Base-by-base conservation (phyloP, 2,113 vertebrate species). In the Chelonoidis abingdonii region DNA sequence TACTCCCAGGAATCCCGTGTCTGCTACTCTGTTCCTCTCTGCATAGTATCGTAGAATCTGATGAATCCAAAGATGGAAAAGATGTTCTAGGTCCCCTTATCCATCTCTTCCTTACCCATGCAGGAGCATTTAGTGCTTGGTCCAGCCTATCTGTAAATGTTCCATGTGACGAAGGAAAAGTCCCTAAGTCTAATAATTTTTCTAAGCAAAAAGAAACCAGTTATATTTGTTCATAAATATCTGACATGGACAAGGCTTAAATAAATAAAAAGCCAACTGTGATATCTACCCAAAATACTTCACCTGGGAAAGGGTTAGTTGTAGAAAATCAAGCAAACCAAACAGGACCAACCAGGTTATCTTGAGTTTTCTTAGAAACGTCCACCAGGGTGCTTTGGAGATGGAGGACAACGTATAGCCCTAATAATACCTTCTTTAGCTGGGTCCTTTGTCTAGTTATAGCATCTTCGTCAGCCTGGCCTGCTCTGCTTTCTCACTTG, bases 341-440 rank as follows among this genome's bases (percentile, higher is more conserved):
- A 82, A 56, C 94, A 95, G 76, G 65, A 92, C 89, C 92, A 95
- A 59, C 96, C 9, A 10, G 65, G 19, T 19, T 95, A 84, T 90
- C 69, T 95, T 97, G 95, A 96, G 95, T 86, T 92, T 91, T 95
- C 97, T 94, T 96, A 95, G 96, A 96, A 96, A 97, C 95, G 89
- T 96, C 95, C 95, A 92, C 89, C 97, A 97, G 92, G 96, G 92
- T 95, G 95, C 96, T 96, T 96, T 88, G 93, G 86, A 96, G 94
- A 89, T 95, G 97, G 90, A 96, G 94, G 93, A 97, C 92, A 94
- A 80, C 10, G 4, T 89, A 84, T 89, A 93, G 90, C 94, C 91
- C 91, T 96, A 97, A 97, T 95, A 89, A 91, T 90, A 90, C 59
- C 24, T 90, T 97, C 94, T 97, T 96, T 97, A 92, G 84, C 91